phyloP scores from a whole-genome alignment of 2,113 vertebrate genomes.

The Esox niger region DNA sequence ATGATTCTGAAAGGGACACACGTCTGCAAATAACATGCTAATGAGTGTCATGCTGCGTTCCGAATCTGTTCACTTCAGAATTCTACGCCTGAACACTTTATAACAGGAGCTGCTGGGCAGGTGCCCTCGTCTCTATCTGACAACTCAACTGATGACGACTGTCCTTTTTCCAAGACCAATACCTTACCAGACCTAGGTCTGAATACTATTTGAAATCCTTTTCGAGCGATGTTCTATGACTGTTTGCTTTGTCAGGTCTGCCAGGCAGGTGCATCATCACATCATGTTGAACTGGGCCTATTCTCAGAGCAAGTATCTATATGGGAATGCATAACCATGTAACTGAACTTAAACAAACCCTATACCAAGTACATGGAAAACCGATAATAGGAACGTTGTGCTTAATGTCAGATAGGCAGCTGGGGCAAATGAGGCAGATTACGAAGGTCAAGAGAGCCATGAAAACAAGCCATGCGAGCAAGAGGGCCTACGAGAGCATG shows the following conservation, averaged over 20 bases:
- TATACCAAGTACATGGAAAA: too few relatives aligned
- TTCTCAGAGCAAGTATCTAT: too few relatives aligned
- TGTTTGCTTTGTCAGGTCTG: too few relatives aligned
- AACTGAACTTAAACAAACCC: too few relatives aligned
- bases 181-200: background rate
- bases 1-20: slow-evolving; percentile 48
- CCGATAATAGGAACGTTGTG: too few relatives aligned
- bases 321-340: too few relatives aligned
- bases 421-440: slow-evolving; percentile 1
- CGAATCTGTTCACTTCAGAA: slow-evolving; percentile 58
- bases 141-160: slow-evolving; percentile 48
- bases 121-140: slow-evolving; percentile 51
- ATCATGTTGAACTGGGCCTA: too few relatives aligned
- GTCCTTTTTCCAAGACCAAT: slow-evolving; percentile 4
- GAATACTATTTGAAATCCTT: too few relatives aligned
- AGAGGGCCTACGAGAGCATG: background rate
- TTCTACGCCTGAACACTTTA: slow-evolving; percentile 31
- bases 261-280: too few relatives aligned
- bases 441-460: slow-evolving; percentile 26
- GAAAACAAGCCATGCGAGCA: background rate
- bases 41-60: slow-evolving; percentile 54
- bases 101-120: slow-evolving; percentile 46
- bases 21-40: slow-evolving; percentile 58
- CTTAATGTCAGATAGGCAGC: slow-evolving; percentile 11
- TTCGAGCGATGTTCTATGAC: too few relatives aligned